Evolutionary conservation across 2,797 vertebrate species (phyloP), one percentile per base, ranked within the genome.

Genomic region (Parauchenoglanis punctatus): DNA sequence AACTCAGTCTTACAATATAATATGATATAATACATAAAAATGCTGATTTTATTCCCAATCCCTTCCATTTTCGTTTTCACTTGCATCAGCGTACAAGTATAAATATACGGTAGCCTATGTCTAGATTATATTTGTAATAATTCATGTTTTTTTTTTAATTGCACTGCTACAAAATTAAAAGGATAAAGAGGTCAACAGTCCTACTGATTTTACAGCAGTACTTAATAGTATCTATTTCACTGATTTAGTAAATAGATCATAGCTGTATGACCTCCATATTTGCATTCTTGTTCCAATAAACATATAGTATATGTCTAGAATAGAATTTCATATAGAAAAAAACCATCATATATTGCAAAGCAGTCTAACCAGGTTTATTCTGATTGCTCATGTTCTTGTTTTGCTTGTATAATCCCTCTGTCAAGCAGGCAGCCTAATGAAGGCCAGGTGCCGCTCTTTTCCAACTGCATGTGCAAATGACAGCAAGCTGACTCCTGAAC

Each of bases 401-500:
- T 59, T 73, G 83, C 70, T 83, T 82, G 17, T 83, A 15, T 40
- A 40, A 49, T 46, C 17, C 23, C 25, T 23, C 35, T 81, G 35
- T 73, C 59, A 56, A 77, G 46, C 65, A 70, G 81, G 49, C 54
- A 87, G 54, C n/a, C 35, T 28, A 86, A 86, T 75, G 52, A 83
- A 25, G 70, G 77, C 63, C 76, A 58, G 86, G 72, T 76, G 72
- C 44, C 58, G 52, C 65, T 81, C 40, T 83, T 80, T 76, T 76
- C 81, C 82, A 18, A 77, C n/a, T 68, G 44, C 81, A 68, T 83
- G 72, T 85, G 72, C 87, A 88, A 70, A 85, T 84, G 85, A 83
- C 87, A 77, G 73, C 31, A 54, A 83, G 82, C 68, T 88, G 86
- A 90, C 80, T 86, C 58, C 68, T 46, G 56, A 65, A 80, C 68